Evolutionary conservation across 2,113 vertebrate genomes (phyloP).

Genomic region (human): DNA sequence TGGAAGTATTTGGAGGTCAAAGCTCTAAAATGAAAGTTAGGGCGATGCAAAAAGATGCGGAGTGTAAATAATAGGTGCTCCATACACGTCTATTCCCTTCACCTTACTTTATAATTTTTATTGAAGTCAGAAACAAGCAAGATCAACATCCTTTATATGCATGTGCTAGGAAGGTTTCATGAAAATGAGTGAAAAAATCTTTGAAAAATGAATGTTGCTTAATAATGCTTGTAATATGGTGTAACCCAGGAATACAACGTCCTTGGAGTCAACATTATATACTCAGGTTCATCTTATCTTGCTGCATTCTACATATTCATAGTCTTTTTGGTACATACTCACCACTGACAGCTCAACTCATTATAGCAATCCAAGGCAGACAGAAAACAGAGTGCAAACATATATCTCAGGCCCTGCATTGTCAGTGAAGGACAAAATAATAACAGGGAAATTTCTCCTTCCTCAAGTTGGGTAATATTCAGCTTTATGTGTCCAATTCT

Average conservation of each 20-base stretch:
- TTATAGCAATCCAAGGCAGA: slow-evolving; percentile 25
- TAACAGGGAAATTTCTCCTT: slow-evolving; percentile 52
- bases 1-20: not conserved
- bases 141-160: slow-evolving; percentile 51
- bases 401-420: slow-evolving; percentile 28
- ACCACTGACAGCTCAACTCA: slow-evolving; percentile 65
- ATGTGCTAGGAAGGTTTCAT: not conserved
- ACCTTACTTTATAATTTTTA: slow-evolving; percentile 50
- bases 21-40: not conserved
- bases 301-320: slow-evolving; percentile 67
- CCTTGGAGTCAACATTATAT: slow-evolving; percentile 72
- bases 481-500: not conserved
- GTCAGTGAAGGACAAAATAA: slow-evolving; percentile 71
- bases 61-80: not conserved
- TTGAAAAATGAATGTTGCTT: slow-evolving; percentile 71
- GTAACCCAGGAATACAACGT: slow-evolving; percentile 8
- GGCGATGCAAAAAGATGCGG: not conserved
- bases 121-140: slow-evolving; percentile 33
- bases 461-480: not conserved
- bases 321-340: slow-evolving; percentile 47
- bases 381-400: slow-evolving; percentile 44
- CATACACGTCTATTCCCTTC: not conserved
- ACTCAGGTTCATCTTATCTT: slow-evolving; percentile 65
- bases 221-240: slow-evolving; percentile 45
- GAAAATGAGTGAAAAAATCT: slow-evolving; percentile 50